Evolutionary conservation across 2,888 invertebrate species (phyloP).

Genomic region (Chalcosyrphus nemorum): DNA sequence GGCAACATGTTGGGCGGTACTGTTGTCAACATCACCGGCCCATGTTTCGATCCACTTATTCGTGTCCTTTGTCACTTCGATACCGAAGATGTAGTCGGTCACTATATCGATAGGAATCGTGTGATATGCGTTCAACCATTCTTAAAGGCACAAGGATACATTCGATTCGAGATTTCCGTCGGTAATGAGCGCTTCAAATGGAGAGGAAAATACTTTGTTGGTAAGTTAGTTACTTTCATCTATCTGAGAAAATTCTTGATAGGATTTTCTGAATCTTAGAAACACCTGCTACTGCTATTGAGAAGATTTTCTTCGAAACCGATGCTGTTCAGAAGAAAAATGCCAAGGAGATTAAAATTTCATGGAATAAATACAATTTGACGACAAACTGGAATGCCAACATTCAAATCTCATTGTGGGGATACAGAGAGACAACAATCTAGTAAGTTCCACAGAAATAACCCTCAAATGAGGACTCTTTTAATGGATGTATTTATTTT

Average conservation of each 20-base stretch:
- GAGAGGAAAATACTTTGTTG: constrained; percentile 95
- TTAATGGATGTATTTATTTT: not conserved
- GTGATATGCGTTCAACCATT: constrained; percentile 95
- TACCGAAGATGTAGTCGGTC: constrained; percentile 89
- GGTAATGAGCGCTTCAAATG: constrained; percentile 93
- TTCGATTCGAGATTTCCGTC: constrained; percentile 92
- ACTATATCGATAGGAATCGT: constrained; percentile 89
- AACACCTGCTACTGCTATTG: constrained; percentile 93
- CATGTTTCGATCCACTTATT: constrained; percentile 91
- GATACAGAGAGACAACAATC: constrained; percentile 93
- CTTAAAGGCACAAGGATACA: constrained; percentile 93
- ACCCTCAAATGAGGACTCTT: too few relatives aligned
- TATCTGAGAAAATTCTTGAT: too few relatives aligned
- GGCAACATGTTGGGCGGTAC: constrained; percentile 99
- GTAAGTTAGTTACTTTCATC: too few relatives aligned
- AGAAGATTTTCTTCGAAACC: constrained; percentile 91
- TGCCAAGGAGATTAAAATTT: constrained; percentile 89
- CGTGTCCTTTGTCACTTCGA: constrained; percentile 93
- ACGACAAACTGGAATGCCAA: constrained; percentile 90
- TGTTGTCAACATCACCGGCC: constrained; percentile 97
- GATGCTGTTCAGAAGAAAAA: constrained; percentile 88
- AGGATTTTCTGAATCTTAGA: too few relatives aligned
- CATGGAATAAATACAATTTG: constrained; percentile 93
- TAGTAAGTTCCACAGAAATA: constrained; percentile 74
- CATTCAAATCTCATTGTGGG: constrained; percentile 93